These are phyloP conservation scores for Neodiprion fabricii DNA, from an alignment of 1,140 invertebrate genomes.

Conservation along the genomic window DNA sequence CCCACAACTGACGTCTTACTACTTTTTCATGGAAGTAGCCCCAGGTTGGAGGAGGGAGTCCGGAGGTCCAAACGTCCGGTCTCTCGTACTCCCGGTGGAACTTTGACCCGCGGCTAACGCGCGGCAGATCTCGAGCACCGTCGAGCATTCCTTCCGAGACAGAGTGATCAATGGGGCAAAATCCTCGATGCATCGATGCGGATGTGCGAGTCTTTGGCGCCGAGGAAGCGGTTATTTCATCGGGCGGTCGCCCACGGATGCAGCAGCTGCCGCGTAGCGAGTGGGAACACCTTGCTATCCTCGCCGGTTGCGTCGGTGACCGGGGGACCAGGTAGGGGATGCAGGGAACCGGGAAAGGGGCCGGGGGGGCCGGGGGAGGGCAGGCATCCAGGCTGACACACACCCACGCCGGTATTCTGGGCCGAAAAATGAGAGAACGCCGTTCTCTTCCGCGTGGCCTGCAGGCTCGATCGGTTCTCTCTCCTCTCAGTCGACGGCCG, in stretches of 20 bases:
- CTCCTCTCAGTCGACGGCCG: background rate
- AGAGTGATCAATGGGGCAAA: no score
- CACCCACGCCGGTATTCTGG: constrained; percentile 49
- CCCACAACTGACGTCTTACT: no score
- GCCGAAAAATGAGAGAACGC: constrained; percentile 48
- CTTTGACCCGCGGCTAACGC: no score
- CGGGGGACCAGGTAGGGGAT: background rate
- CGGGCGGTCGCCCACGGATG: background rate
- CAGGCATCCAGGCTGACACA: constrained; percentile 33
- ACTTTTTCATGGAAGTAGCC: no score
- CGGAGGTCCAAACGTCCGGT: no score
- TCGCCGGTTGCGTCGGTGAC: background rate
- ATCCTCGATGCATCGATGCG: no score
- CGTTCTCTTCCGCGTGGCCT: constrained; percentile 51
- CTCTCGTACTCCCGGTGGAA: no score
- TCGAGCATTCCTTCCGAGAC: no score
- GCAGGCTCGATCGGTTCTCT: constrained; percentile 17
- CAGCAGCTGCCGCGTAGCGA: background rate
- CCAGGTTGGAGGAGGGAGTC: no score
- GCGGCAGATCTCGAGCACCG: no score
- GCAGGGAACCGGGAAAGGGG: background rate
- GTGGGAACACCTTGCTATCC: constrained; percentile 4
- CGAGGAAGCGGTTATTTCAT: no score
- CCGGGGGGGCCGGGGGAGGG: constrained; percentile 15
- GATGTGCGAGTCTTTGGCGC: no score